Evolutionary conservation across 2,888 invertebrate genomes (phyloP).

Genomic region (Sussaba pulchella): DNA sequence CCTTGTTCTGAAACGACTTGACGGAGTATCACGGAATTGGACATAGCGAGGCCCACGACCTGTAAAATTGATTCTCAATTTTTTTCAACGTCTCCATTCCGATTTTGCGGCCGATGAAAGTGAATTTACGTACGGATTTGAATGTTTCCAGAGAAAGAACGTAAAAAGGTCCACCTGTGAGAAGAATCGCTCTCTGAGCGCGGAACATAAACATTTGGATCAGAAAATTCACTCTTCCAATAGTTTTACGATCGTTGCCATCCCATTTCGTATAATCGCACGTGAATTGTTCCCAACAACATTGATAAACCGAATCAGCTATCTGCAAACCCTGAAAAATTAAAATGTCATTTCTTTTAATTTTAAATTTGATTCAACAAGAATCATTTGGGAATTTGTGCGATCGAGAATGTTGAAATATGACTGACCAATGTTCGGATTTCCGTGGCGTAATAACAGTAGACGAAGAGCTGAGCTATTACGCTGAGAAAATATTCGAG

Average conservation of each 20-base stretch:
- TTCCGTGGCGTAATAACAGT: constrained; percentile 72
- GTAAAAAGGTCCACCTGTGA: constrained; percentile 76
- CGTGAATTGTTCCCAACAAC: constrained; percentile 70
- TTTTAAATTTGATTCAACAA: background rate
- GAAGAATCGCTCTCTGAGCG: constrained; percentile 70
- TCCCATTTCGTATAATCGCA: background rate
- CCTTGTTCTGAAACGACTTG: constrained; percentile 59
- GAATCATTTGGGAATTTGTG: constrained; percentile 21
- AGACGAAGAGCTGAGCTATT: constrained; percentile 69
- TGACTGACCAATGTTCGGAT: constrained; percentile 69
- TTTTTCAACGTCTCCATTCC: too few species aligned
- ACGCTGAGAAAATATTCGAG: constrained; percentile 70
- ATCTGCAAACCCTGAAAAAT: constrained; percentile 69
- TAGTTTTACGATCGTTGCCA: constrained; percentile 5
- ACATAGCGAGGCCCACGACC: constrained; percentile 72
- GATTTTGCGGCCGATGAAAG: too few species aligned
- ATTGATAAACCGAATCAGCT: constrained; percentile 70
- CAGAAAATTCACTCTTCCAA: constrained; percentile 57
- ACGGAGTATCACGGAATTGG: constrained; percentile 73
- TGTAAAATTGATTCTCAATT: constrained; percentile 31
- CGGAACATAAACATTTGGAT: constrained; percentile 67
- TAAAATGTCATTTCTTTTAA: background rate
- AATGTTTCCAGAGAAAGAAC: constrained; percentile 73
- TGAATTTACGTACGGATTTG: constrained; percentile 69
- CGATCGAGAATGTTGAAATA: too few species aligned